Evolutionary conservation across 2,113 vertebrate species (phyloP).

Genomic region (Hyaena hyaena): DNA sequence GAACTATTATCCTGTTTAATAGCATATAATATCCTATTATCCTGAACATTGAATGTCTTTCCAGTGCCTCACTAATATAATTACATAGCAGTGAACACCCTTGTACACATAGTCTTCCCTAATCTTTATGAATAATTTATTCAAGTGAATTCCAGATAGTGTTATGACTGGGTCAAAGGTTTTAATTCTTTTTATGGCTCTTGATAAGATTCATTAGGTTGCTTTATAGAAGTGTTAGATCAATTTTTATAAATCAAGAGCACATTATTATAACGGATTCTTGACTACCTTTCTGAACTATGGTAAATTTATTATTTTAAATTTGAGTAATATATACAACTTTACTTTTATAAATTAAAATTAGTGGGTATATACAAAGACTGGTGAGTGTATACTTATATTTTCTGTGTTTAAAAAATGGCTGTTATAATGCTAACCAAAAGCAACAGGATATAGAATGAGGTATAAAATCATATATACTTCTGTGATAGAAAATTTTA

Average conservation of each 20-base stretch:
- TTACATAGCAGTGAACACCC: not conserved
- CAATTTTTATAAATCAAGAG: constrained; percentile 9
- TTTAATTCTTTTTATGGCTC: constrained; percentile 21
- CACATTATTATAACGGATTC: not conserved
- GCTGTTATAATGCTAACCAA: not conserved
- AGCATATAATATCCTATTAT: not conserved
- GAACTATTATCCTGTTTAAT: not conserved
- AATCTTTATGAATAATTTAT: constrained; percentile 34
- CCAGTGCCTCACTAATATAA: not conserved
- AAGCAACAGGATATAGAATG: constrained; percentile 24
- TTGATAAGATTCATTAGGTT: constrained; percentile 36
- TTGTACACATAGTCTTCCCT: not conserved
- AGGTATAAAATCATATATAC: not conserved
- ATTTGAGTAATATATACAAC: not conserved
- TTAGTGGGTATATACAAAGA: not conserved
- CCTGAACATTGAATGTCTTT: constrained; percentile 13
- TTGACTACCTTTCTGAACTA: constrained; percentile 25
- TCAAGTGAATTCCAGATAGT: constrained; percentile 2
- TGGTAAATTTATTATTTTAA: not conserved
- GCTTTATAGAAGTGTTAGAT: not conserved
- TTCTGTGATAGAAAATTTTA: not conserved
- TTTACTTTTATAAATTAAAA: constrained; percentile 28
- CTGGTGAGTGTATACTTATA: not conserved
- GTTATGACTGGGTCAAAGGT: not conserved
- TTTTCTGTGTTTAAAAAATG: constrained; percentile 24